Percentiles rank a stretch among this genome's conserved stretches.
phyloP scores from a whole-genome alignment of 2,888 invertebrate species.

The Papilio demoleus region DNA sequence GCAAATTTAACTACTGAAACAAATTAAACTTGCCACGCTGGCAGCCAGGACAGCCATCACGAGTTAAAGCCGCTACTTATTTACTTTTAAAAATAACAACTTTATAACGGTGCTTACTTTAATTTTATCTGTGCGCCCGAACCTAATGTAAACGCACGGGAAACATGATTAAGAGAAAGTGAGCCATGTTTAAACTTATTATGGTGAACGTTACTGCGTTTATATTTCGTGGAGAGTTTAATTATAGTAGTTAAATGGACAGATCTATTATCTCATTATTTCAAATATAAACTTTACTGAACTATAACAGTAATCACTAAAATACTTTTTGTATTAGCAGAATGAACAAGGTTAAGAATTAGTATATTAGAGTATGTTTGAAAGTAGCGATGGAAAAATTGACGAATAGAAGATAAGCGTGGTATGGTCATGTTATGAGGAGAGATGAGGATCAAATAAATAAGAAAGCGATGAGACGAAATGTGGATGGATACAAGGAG shows the following conservation, averaged over 20 bases:
- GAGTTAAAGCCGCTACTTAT: slow-evolving; percentile 24
- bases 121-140: slow-evolving; percentile 58
- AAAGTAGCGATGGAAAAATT: no score
- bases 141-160: slow-evolving; percentile 58
- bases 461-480: no score
- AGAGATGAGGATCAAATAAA: no score
- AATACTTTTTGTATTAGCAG: no score
- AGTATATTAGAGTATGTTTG: no score
- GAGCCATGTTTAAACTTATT: slow-evolving; percentile 67
- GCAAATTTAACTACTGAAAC: slow-evolving; percentile 34
- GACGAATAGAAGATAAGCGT: no score
- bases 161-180: slow-evolving; percentile 69
- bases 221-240: slow-evolving; percentile 45
- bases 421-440: no score
- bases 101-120: slow-evolving; percentile 52
- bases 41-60: slow-evolving; percentile 19
- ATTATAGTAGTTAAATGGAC: slow-evolving; percentile 43
- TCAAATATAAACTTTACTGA: neutral
- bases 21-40: slow-evolving; percentile 34
- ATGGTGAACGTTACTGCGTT: slow-evolving; percentile 61
- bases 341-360: no score
- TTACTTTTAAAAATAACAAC: slow-evolving; percentile 38
- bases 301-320: no score
- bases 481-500: no score
- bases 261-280: neutral